These are phyloP conservation scores for Agriopis aurantiaria DNA, from an alignment of 2,888 invertebrate genomes.

Conservation along the genomic window DNA sequence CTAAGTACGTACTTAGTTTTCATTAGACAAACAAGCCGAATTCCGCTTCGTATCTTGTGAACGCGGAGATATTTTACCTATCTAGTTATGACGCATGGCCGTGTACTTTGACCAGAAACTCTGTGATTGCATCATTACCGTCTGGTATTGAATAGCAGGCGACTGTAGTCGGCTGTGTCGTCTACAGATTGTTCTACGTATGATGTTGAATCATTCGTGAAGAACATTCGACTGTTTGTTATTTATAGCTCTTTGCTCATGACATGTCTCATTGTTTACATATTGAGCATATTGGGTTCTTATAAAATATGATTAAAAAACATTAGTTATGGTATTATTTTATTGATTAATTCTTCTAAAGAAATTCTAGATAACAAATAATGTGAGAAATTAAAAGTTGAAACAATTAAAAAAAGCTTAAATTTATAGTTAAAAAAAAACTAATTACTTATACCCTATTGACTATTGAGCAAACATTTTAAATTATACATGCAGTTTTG, in stretches of 20 bases:
- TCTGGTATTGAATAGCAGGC: slow-evolving; percentile 1
- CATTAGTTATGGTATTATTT: no score
- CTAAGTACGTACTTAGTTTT: no score
- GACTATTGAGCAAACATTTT: no score
- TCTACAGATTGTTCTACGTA: slow-evolving; percentile 5
- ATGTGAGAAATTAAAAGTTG: no score
- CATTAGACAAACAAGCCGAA: no score
- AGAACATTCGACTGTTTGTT: slow-evolving; percentile 8
- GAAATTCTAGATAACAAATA: no score
- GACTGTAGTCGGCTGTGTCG: not conserved
- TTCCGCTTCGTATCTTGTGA: not conserved
- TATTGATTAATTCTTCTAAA: no score
- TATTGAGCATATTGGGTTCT: not conserved
- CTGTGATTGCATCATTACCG: slow-evolving; percentile 10
- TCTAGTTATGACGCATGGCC: slow-evolving; percentile 1
- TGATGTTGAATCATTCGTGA: slow-evolving; percentile 5
- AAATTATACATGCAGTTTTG: no score
- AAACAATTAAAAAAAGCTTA: no score
- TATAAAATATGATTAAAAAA: not conserved
- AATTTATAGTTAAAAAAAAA: no score
- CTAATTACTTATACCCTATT: no score
- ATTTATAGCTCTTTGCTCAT: slow-evolving; percentile 7
- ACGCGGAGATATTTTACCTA: not conserved
- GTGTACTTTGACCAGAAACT: slow-evolving; percentile 3
- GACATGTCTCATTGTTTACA: not conserved